Evolutionary conservation across 2,888 invertebrate genomes (phyloP), one percentile per base, ranked within the genome.

Genomic region (Deilephila porcellus): DNA sequence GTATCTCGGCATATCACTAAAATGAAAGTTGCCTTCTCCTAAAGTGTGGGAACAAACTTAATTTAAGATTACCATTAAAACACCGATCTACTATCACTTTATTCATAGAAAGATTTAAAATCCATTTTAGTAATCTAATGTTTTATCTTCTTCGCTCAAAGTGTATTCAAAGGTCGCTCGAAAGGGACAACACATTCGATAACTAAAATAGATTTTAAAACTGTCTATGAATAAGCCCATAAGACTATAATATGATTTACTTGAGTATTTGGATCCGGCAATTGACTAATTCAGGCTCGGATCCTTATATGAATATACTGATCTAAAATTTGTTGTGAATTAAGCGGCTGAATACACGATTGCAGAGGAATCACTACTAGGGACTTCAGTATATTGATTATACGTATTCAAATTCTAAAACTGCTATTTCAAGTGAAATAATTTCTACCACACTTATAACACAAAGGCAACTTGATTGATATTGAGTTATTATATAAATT

Each of bases 391-490:
- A 56, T n/a, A 45, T 14, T 45, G 45, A 45, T 45, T 3, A 45
- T 45, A 45, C 11, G 11, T 14, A 45, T 45, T 14, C 45, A 45
- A 45, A 11, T 45, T 45, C 14, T 45, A n/a, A 56, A 56, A 56
- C n/a, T 53, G 53, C 19, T 56, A 56, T n/a, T 56, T n/a, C 19
- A n/a, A 4, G 1, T 4, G 56, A n/a, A 19, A n/a, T n/a, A 6
- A n/a, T 56, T 19, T 63, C 14, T 52, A 67, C 67, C 70, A 71
- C 32, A 14, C 25, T 56, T 37, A 29, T 32, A 45, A 59, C 20
- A 59, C 29, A 67, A 67, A 73, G 67, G 34, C 25, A 73, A 73
- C 72, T 56, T 67, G 6, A 17, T 25, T 45, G 67, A 45, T n/a
- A 19, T 17, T 62, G 29, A 59, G 5, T 34, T 37, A n/a, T 60